Evolutionary conservation across 2,113 vertebrate genomes (phyloP).

Genomic region (Platichthys flesus): DNA sequence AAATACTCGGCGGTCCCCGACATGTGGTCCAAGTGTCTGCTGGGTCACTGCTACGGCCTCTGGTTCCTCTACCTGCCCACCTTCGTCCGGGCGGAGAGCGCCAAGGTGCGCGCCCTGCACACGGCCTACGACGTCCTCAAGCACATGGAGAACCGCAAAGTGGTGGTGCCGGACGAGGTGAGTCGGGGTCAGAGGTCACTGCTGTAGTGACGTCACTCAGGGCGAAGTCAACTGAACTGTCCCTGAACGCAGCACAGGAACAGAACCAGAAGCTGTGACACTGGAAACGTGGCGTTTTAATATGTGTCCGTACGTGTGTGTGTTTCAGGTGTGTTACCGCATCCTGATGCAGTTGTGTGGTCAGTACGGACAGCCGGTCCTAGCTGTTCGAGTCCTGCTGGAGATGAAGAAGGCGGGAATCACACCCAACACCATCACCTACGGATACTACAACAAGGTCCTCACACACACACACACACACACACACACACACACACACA

Average conservation of each 20-base stretch:
- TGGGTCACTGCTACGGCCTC: constrained; percentile 94
- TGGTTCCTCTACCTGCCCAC: constrained; percentile 97
- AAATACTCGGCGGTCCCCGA: constrained; percentile 88
- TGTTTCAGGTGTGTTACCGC: constrained; percentile 91
- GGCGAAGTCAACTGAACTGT: too few relatives aligned
- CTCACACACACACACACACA: background rate
- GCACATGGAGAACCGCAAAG: constrained; percentile 92
- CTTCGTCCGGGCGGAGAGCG: constrained; percentile 84
- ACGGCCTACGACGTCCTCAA: constrained; percentile 91
- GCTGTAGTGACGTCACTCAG: background rate
- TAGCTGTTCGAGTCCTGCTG: constrained; percentile 92
- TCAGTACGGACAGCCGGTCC: constrained; percentile 93
- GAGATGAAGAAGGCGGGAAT: constrained; percentile 96
- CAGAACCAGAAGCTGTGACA: background rate
- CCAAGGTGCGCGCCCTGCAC: constrained; percentile 89
- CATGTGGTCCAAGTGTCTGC: constrained; percentile 93
- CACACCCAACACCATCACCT: constrained; percentile 94
- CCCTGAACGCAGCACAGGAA: too few relatives aligned
- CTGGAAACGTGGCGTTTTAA: background rate
- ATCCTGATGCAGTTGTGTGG: constrained; percentile 97
- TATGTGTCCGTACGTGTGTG: too few relatives aligned
- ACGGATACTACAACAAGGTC: constrained; percentile 96
- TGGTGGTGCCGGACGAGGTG: constrained; percentile 94
- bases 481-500: background rate
- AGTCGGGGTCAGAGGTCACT: background rate